phyloP scores from a whole-genome alignment of 2,888 invertebrate genomes.

The Lasius fuliginosus region DNA sequence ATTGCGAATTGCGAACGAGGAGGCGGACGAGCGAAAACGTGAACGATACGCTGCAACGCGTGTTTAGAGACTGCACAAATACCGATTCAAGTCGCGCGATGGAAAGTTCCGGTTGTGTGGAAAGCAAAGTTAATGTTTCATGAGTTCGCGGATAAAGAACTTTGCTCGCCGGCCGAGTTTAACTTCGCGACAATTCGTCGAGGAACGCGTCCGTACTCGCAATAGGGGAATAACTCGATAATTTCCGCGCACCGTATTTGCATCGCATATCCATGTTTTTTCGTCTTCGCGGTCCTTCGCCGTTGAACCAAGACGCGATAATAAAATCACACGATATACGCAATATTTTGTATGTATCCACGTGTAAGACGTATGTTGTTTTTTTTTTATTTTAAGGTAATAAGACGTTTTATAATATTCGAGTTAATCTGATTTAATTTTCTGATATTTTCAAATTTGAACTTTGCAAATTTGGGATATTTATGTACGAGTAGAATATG shows the following conservation, averaged over 20 bases:
- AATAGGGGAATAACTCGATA: slow-evolving; percentile 33
- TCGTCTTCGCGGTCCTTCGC: background rate
- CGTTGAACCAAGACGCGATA: background rate
- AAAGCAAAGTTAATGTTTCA: slow-evolving; percentile 67
- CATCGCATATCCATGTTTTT: slow-evolving; percentile 20
- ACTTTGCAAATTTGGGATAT: background rate
- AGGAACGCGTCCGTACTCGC: slow-evolving; percentile 30
- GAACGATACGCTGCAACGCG: slow-evolving; percentile 4
- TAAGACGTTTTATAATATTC: background rate
- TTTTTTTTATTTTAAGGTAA: slow-evolving; percentile 1
- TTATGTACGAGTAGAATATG: background rate
- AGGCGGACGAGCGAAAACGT: slow-evolving; percentile 15
- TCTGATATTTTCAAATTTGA: background rate
- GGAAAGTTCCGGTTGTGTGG: slow-evolving; percentile 58
- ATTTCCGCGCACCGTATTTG: slow-evolving; percentile 38
- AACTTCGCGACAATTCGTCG: slow-evolving; percentile 62
- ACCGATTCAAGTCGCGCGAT: slow-evolving; percentile 51
- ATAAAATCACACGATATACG: background rate
- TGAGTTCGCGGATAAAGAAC: slow-evolving; percentile 60
- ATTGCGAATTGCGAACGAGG: slow-evolving; percentile 36
- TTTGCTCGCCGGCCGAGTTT: slow-evolving; percentile 54
- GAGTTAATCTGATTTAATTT: slow-evolving; percentile 7
- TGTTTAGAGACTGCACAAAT: slow-evolving; percentile 43
- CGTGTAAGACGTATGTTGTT: background rate
- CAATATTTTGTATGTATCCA: background rate